Base-by-base conservation (phyloP, 2,113 vertebrate genomes). In the Lonchura striata region DNA sequence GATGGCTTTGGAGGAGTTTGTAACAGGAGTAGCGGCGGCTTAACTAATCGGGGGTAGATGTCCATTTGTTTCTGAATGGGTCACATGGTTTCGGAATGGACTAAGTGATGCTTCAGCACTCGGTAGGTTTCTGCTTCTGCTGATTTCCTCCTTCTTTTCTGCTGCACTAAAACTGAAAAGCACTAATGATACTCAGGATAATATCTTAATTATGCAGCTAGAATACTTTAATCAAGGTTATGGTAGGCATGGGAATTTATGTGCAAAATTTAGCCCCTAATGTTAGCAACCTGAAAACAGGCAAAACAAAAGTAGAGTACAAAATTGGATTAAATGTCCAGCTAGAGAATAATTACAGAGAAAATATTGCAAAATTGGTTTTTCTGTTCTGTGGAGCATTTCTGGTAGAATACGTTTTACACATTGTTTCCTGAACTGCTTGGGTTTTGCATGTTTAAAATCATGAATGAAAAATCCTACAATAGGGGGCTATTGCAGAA, bases 381-480 rank as follows among this genome's bases (percentile, higher is more conserved):
- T 66, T 31, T 54, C 27, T 83, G 10, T 83, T 94, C 42, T 47
- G 21, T 57, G 46, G 37, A 49, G 54, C 41, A 42, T 35, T 82
- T 63, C 66, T 46, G 35, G 56, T 35, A 31, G 46, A 84, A 33
- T 50, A 8, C n/a, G 63, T 53, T 54, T 42, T 78, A 37, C 50
- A 35, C 49, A 7, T 82, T 39, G 27, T 91, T 95, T 88, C 89
- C 69, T 75, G 82, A 65, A 61, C 72, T 88, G 86, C 39, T 70
- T 54, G 35, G 17, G 47, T 52, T 89, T 86, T 71, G 42, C n/a
- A 25, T 33, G 31, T 83, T 86, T 86, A 44, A 92, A 93, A 47
- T 70, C 57, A 77, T 95, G 93, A 95, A 96, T 97, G 94, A 96
- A 90, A 85, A 86, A 56, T 88, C 49, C 46, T 77, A 23, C 82